Evolutionary conservation across 2,888 invertebrate species (phyloP).

Genomic region (Diadegma fenestrale): DNA sequence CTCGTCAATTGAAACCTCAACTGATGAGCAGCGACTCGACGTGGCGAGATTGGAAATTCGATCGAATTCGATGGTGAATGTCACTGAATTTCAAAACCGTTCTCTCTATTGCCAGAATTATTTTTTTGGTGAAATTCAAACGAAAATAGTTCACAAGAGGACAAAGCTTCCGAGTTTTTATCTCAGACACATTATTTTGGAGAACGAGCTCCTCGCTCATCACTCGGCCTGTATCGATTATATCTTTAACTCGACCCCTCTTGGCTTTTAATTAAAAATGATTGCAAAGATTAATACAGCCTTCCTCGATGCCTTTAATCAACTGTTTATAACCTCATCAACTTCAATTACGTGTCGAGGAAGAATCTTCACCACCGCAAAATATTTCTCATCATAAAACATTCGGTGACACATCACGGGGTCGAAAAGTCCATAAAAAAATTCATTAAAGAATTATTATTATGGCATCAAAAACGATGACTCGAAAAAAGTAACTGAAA

Average conservation of each 20-base stretch:
- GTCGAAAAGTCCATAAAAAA: background rate
- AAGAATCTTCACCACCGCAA: slow-evolving; percentile 21
- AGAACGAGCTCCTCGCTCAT: background rate
- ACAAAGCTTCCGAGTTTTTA: background rate
- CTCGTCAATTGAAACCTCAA: no score
- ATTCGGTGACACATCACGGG: background rate
- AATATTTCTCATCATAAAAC: background rate
- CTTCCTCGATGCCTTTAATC: slow-evolving; percentile 21
- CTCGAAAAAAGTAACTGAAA: background rate
- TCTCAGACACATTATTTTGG: background rate
- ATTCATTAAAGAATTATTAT: background rate
- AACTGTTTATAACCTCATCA: slow-evolving; percentile 19
- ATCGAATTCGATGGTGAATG: background rate
- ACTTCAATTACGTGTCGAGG: slow-evolving; percentile 28
- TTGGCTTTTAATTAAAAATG: slow-evolving; percentile 40
- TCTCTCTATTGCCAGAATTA: background rate
- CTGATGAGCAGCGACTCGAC: background rate
- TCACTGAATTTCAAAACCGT: background rate
- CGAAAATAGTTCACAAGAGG: background rate
- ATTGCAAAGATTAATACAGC: slow-evolving; percentile 29
- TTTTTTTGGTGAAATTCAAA: background rate
- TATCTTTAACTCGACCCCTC: slow-evolving; percentile 10
- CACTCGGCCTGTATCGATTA: slow-evolving; percentile 1
- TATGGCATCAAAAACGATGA: background rate
- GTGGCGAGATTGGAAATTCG: background rate